These are phyloP conservation scores for Acronicta aceris DNA, from an alignment of 2,888 invertebrate species.

Conservation along the genomic window DNA sequence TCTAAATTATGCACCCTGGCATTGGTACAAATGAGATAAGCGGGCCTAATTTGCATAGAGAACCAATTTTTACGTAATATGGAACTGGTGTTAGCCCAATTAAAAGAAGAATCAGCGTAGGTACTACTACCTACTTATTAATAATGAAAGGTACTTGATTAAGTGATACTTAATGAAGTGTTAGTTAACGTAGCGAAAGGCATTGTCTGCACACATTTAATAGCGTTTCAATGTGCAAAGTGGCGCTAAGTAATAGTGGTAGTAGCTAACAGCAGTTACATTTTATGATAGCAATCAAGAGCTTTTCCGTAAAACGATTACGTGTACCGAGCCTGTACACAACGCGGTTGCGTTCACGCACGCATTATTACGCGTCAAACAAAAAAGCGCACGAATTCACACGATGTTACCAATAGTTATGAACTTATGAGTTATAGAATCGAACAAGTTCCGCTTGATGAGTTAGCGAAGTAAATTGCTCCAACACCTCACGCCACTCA, in stretches of 20 bases:
- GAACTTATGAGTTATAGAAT: slow-evolving; percentile 55
- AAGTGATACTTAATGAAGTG: slow-evolving; percentile 14
- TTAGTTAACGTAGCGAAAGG: slow-evolving; percentile 35
- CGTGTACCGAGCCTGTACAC: slow-evolving; percentile 23
- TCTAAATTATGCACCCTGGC: slow-evolving; percentile 30
- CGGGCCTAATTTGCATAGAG: slow-evolving; percentile 46
- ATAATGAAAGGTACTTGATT: slow-evolving; percentile 24
- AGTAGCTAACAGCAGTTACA: slow-evolving; percentile 22
- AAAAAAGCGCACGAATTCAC: slow-evolving; percentile 56
- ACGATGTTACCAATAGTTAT: slow-evolving; percentile 52
- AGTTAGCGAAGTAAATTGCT: slow-evolving; percentile 51
- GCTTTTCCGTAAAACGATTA: slow-evolving; percentile 45
- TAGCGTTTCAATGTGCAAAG: slow-evolving; percentile 16
- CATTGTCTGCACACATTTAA: slow-evolving; percentile 11
- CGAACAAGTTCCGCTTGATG: slow-evolving; percentile 56
- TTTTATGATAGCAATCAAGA: slow-evolving; percentile 41
- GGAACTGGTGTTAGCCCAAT: slow-evolving; percentile 48
- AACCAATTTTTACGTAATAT: slow-evolving; percentile 45
- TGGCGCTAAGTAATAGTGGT: slow-evolving; percentile 35
- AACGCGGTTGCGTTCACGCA: slow-evolving; percentile 41
- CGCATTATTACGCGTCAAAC: slow-evolving; percentile 36
- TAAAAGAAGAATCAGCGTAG: slow-evolving; percentile 46
- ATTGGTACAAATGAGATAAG: slow-evolving; percentile 24
- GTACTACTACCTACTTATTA: slow-evolving; percentile 18
- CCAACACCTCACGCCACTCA: slow-evolving; percentile 37